Evolutionary conservation across 2,888 invertebrate species (phyloP), one percentile per base, ranked within the genome.

Genomic region (Nephrotoma appendiculata): DNA sequence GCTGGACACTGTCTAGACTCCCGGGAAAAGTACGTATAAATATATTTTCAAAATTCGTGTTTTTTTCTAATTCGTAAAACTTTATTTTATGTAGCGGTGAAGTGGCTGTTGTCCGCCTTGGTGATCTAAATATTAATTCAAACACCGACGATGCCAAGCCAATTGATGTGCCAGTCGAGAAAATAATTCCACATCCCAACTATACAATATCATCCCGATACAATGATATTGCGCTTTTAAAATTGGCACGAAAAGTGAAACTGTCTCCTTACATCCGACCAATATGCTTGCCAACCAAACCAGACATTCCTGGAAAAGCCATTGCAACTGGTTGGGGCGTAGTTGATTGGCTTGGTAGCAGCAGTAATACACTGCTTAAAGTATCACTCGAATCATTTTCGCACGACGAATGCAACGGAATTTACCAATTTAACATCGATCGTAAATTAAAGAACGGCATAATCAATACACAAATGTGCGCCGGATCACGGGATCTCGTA

Each of bases 1-100:
- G 94, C 95, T 5, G 94, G 94, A 0, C 94, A 94, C 89, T 94
- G 94, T 88, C 88, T 91, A 31, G 87, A 88, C n/a, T 31, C 44
- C 83, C 12, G 41, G 5, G 19, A 52, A n/a, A n/a, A n/a, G 42
- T 52, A 15, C 52, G 15, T 48, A 19, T 41, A 42, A 31, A 31
- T 31, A 31, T 31, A 31, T 31, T 31, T 31, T 31, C 2, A 31
- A 31, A 31, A 31, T 31, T 31, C 3, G 1, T 31, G 31, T 2
- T 31, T 31, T 31, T 31, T 31, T 31, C 31, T 31, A 31, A 31
- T 31, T 31, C 3, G 2, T 31, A 2, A 31, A 31, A 1, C 2
- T 31, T 2, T 31, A 2, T 31, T 1, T 31, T 31, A 31, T n/a
- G 42, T 86, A 89, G 89, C 15, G 89, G 88, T 5, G 43, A 87